Percentiles rank a stretch among this genome's conserved stretches.
These are phyloP conservation scores for Aleiodes leptofemur DNA, from an alignment of 2,888 invertebrate species.

Conservation along the genomic window DNA sequence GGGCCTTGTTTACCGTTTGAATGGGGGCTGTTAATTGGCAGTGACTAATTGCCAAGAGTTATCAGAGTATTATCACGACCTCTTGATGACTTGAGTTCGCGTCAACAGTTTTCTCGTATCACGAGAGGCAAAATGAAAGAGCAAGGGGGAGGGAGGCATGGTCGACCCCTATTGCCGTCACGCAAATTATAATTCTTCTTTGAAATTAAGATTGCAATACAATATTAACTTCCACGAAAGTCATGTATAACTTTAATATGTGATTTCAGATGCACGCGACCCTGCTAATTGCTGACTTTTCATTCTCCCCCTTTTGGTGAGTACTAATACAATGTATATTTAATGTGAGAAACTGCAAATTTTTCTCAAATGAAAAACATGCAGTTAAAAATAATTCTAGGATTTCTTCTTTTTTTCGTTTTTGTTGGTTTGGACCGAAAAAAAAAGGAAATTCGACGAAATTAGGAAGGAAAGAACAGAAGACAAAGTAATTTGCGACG, in stretches of 20 bases:
- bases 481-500: slow-evolving; percentile 68
- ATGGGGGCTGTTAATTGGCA: slow-evolving; percentile 75
- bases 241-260: background rate
- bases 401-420: background rate
- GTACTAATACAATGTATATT: background rate
- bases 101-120: slow-evolving; percentile 46
- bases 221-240: background rate
- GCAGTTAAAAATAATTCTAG: background rate
- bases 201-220: slow-evolving; percentile 23
- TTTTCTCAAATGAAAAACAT: slow-evolving; percentile 6
- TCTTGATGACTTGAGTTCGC: slow-evolving; percentile 55
- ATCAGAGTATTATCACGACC: slow-evolving; percentile 66
- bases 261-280: slow-evolving; percentile 28
- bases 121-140: background rate
- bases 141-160: background rate
- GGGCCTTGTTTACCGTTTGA: slow-evolving; percentile 70
- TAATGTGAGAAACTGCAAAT: slow-evolving; percentile 34
- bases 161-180: slow-evolving; percentile 28
- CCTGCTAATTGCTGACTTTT: slow-evolving; percentile 34
- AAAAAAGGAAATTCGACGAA: slow-evolving; percentile 4
- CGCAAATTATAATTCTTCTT: slow-evolving; percentile 41
- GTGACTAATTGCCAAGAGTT: slow-evolving; percentile 74
- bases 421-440: background rate
- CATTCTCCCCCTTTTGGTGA: slow-evolving; percentile 13
- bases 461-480: background rate